phyloP scores from a whole-genome alignment of 2,797 vertebrate genomes.

The Enteromius viviparus region DNA sequence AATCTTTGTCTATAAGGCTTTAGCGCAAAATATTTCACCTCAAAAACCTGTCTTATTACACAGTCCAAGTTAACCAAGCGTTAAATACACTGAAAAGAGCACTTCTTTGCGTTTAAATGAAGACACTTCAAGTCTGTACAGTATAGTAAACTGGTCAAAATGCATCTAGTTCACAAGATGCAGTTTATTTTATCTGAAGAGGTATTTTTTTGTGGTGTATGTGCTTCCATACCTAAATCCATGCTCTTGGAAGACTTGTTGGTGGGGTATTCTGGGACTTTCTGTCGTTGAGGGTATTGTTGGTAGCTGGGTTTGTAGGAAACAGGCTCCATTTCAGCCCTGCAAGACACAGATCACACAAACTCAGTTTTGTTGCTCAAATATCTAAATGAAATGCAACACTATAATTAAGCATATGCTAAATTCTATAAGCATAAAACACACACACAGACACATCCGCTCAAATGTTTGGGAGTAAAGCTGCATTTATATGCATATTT shows the following conservation, averaged over 20 bases:
- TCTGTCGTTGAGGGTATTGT: slow-evolving; percentile 11
- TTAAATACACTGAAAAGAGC: background rate
- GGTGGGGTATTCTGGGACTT: slow-evolving; percentile 72
- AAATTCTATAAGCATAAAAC: background rate
- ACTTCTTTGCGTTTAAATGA: background rate
- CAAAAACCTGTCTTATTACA: slow-evolving; percentile 9
- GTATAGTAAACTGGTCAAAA: background rate
- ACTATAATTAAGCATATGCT: background rate
- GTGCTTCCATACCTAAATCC: slow-evolving; percentile 85
- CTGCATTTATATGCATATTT: no score
- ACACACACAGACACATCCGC: background rate
- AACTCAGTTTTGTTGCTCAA: background rate
- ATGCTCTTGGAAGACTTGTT: slow-evolving; percentile 90
- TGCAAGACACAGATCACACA: background rate
- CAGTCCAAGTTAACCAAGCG: background rate
- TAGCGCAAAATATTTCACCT: background rate
- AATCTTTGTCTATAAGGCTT: background rate
- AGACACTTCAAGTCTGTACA: background rate
- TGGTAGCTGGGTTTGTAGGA: slow-evolving; percentile 2
- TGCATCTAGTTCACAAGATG: background rate
- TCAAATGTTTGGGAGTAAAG: background rate
- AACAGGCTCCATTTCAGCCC: background rate
- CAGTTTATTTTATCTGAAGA: background rate
- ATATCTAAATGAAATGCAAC: background rate
- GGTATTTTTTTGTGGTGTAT: background rate